Base-by-base conservation (phyloP, 2,797 vertebrate species). In the Eurystomus glaucurus region DNA sequence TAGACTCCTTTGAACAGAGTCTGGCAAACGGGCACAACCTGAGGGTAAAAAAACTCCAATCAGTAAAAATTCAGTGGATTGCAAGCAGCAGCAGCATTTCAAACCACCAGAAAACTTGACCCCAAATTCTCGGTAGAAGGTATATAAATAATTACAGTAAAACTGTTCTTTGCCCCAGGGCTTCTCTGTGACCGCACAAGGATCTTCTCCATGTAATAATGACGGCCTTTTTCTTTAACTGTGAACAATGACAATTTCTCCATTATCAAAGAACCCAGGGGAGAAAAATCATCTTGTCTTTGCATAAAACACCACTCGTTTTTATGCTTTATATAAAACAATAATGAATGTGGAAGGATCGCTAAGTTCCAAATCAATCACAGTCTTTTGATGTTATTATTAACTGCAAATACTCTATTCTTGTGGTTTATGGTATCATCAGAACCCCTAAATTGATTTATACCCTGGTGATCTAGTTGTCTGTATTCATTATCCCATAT, bases 401-500 rank as follows among this genome's bases (percentile, higher is more conserved):
- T 95, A 95, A 97, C 96, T 89, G 93, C 96, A 93, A 94, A 96
- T 93, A 95, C 90, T 97, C 92, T 81, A 96, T 96, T 95, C 95
- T 96, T 95, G n/a, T 92, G 92, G 92, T 95, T 96, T 98, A 97
- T 97, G 94, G 96, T 96, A 96, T 97, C 97, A 93, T 97, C 97
- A 97, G 97, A 97, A 97, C 92, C 79, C 86, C 93, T 97, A 95
- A 94, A 96, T 90, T 97, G 97, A 98, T 98, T 98, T 98, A 97
- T 97, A 80, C 88, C 74, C 81, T 95, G 64, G 93, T 97, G 95
- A 97, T 96, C 95, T 96, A 97, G 92, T 88, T 95, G 96, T 96
- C 95, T 91, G 94, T 92, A 97, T 97, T 97, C 92, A 97, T 98
- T 97, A 97, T 93, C 96, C 92, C 79, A 84, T 89, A 97, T 97